These are phyloP conservation scores for Notechis scutatus DNA, from an alignment of 2,113 vertebrate species.

Conservation along the genomic window DNA sequence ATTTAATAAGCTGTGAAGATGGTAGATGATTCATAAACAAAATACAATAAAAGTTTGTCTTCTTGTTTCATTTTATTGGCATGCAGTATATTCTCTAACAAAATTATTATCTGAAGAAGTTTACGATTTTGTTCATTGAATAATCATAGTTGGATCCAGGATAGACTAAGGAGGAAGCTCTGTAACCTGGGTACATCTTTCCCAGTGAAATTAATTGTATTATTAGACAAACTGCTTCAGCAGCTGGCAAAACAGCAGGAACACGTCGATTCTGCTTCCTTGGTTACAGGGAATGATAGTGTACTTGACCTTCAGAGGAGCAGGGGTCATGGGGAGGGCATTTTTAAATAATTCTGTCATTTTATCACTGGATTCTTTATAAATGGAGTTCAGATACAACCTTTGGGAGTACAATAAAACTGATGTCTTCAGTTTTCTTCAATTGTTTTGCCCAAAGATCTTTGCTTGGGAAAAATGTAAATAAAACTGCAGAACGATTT, in stretches of 20 bases:
- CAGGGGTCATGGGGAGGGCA: slow-evolving; percentile 64
- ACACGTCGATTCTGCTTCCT: slow-evolving; percentile 59
- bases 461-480: slow-evolving; percentile 59
- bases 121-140: slow-evolving; percentile 1
- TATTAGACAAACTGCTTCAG: slow-evolving; percentile 58
- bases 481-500: slow-evolving; percentile 52
- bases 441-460: slow-evolving; percentile 37
- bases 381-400: slow-evolving; percentile 40
- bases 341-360: slow-evolving; percentile 54
- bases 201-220: slow-evolving; percentile 50
- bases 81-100: slow-evolving; percentile 33
- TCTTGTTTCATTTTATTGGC: slow-evolving; percentile 17
- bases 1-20: slow-evolving; percentile 20
- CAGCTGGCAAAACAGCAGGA: slow-evolving; percentile 58
- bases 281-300: slow-evolving; percentile 67
- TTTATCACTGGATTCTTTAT: slow-evolving; percentile 42
- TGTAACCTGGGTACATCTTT: slow-evolving; percentile 28
- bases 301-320: slow-evolving; percentile 71
- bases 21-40: not conserved
- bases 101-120: slow-evolving; percentile 7
- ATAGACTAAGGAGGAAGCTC: slow-evolving; percentile 13
- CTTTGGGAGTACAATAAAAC: slow-evolving; percentile 27
- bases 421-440: slow-evolving; percentile 13
- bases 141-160: not conserved
- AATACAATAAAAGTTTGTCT: not conserved